phyloP scores from a whole-genome alignment of 2,113 vertebrate genomes.

The Hyperopisus bebe region DNA sequence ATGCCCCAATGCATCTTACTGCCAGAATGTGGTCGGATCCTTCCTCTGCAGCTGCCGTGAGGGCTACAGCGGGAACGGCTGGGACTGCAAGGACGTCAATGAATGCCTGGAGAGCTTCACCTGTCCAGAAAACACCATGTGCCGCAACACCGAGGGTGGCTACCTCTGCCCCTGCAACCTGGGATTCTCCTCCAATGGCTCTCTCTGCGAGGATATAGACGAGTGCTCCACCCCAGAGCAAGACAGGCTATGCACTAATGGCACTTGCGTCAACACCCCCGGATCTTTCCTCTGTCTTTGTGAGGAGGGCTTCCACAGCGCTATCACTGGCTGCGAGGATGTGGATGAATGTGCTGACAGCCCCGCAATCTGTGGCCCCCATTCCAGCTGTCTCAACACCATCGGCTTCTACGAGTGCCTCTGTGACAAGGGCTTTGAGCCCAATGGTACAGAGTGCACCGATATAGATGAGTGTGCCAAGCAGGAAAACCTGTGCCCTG shows the following conservation, averaged over 20 bases:
- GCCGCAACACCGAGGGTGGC: conserved; percentile 56
- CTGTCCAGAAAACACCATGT: conserved; percentile 58
- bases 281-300: conserved; percentile 67
- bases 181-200: conserved; percentile 49
- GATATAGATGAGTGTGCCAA: conserved; percentile 60
- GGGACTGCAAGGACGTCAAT: conserved; percentile 56
- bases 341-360: conserved; percentile 61
- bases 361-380: conserved; percentile 46
- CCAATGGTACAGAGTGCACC: conserved; percentile 47
- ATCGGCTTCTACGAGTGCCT: conserved; percentile 58
- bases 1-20: conserved; percentile 54
- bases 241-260: conserved; percentile 48
- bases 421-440: conserved; percentile 56
- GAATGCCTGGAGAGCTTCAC: conserved; percentile 54
- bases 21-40: conserved; percentile 59
- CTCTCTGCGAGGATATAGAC: conserved; percentile 56
- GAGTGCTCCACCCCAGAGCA: conserved; percentile 49
- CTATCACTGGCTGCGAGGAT: conserved; percentile 56
- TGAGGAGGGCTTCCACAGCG: conserved; percentile 55
- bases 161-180: conserved; percentile 54
- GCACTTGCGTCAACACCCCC: conserved; percentile 56
- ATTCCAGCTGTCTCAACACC: conserved; percentile 57
- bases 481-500: conserved; percentile 42
- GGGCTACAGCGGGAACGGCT: conserved; percentile 54
- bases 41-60: conserved; percentile 58